Evolutionary conservation across 2,888 invertebrate species (phyloP), one percentile per base, ranked within the genome.

Genomic region (Dendrolimus pini): DNA sequence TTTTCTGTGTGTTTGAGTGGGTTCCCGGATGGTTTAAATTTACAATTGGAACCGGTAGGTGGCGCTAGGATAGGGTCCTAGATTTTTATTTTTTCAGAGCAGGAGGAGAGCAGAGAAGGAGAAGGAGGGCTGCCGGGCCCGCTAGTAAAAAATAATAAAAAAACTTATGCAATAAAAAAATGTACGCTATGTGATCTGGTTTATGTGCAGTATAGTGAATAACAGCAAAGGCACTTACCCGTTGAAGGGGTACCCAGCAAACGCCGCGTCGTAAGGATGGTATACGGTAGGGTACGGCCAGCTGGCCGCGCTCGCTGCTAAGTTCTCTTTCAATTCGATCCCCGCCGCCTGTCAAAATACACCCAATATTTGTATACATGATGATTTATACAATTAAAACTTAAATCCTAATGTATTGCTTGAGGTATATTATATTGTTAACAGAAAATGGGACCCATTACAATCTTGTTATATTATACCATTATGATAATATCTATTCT

Each of bases 201-300:
- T 30, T 6, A 30, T 30, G 30, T 30, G 30, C 30, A 30, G 30
- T 30, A 30, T 6, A 30, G 3, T 30, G 30, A 30, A 30, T 30
- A 6, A 18, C 18, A 6, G 30, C 30, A 30, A 58, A 58, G 60
- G 62, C 57, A 83, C 97, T 97, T 91, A 97, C 97, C 97, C 97
- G 90, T 97, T 97, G 91, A 98, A 98, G 66, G 97, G 97, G 92
- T 98, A 98, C 72, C 96, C 96, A 62, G 96, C 96, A 82, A 98
- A 96, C 61, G 97, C 96, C 61, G 97, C 95, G 77, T 98, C 98
- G 88, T 98, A 98, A 57, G 97, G 97, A 87, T 98, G 97, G 88
- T 97, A 97, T 66, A 97, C 96, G 54, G 96, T 94, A 59, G 97
- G 96, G 86, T 97, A 97, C 68, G 96, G 96, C 97, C 97, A 97